phyloP scores from a whole-genome alignment of 2,113 vertebrate species.

The Microcebus griseorufus region DNA sequence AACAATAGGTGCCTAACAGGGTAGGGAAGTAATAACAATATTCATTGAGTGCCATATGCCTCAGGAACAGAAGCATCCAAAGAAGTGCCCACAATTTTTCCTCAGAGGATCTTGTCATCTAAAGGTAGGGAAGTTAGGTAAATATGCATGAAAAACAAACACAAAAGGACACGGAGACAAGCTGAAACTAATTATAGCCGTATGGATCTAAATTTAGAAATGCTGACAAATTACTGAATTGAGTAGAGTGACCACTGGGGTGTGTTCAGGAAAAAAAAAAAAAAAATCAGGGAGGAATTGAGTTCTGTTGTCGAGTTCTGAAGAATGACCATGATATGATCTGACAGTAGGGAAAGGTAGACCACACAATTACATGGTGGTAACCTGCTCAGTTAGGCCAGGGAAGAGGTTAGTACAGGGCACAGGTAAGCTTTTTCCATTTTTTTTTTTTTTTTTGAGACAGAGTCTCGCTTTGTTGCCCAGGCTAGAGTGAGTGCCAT shows the following conservation, averaged over 20 bases:
- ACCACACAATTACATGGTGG: neutral
- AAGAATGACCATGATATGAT: neutral
- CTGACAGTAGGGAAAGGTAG: neutral
- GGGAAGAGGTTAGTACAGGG: slow-evolving; percentile 4
- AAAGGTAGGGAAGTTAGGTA: neutral
- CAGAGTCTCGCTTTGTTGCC: too few species aligned
- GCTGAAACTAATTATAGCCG: slow-evolving; percentile 43
- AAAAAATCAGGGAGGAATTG: neutral
- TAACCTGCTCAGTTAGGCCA: neutral
- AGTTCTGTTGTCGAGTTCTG: slow-evolving; percentile 17
- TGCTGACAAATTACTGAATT: neutral
- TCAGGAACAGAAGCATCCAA: neutral
- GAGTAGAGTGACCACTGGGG: neutral
- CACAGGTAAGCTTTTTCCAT: neutral
- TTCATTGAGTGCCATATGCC: neutral
- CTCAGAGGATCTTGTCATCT: neutral
- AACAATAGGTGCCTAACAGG: neutral
- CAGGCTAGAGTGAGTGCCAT: too few species aligned
- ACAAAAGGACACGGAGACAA: slow-evolving; percentile 38
- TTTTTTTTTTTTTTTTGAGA: neutral
- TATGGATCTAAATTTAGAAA: slow-evolving; percentile 51
- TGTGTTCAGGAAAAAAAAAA: neutral
- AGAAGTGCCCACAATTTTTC: neutral
- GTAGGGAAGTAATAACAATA: neutral
- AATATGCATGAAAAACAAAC: slow-evolving; percentile 30